A percentile compares a stretch with the other conserved stretches of the same genome.
Conservation (phyloP, 1,140 invertebrate genomes). For the Dreissena rostriformis region DNA sequence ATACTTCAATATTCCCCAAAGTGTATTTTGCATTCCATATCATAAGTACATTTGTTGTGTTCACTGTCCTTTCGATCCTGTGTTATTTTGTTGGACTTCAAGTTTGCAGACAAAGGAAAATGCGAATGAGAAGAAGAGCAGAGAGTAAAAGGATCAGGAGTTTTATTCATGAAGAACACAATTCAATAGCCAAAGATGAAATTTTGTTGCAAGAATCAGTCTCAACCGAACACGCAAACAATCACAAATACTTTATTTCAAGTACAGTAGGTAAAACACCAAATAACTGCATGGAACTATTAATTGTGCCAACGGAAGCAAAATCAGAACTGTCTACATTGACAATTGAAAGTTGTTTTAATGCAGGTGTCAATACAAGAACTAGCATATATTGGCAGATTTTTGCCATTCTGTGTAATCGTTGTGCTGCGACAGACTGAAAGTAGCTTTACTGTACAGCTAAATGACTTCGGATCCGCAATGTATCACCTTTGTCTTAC, state of each 20-base stretch:
- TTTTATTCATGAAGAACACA: not conserved
- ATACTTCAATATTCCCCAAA: conserved; percentile 8
- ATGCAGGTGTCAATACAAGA: not conserved
- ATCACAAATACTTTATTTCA: not conserved
- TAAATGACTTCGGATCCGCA: conserved; percentile 4
- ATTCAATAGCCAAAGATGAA: conserved; percentile 9
- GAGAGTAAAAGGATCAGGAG: not conserved
- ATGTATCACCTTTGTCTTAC: conserved; percentile 48
- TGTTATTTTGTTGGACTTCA: conserved; percentile 52
- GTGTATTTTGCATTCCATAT: conserved; percentile 21
- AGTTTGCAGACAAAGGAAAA: conserved; percentile 32
- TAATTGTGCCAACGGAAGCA: not conserved
- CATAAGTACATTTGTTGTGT: conserved; percentile 28
- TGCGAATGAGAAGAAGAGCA: conserved; percentile 6
- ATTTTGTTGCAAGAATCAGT: conserved; percentile 30
- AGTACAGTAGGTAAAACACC: not conserved
- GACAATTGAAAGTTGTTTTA: not conserved
- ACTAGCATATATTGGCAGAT: conserved; percentile 38
- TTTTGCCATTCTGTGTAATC: conserved; percentile 47
- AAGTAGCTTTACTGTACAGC: not conserved
- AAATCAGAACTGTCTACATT: not conserved
- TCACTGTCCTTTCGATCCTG: conserved; percentile 27
- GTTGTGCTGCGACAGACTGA: conserved; percentile 32
- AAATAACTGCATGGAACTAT: not conserved
- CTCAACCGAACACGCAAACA: not conserved